Evolutionary conservation across 2,888 invertebrate genomes (phyloP).

Genomic region (Drosophila peninsularis): DNA sequence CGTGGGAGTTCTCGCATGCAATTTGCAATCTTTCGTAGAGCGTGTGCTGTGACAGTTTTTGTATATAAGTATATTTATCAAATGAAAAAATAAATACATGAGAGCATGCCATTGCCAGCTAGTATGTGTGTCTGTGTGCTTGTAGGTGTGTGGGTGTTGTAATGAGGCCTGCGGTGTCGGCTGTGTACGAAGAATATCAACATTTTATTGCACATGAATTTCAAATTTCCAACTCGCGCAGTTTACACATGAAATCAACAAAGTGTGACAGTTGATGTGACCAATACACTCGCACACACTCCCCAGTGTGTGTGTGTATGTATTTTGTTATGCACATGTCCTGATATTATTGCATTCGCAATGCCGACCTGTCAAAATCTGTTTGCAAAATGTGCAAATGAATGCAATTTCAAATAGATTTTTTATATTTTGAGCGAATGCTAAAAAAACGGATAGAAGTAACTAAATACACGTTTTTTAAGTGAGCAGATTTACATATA

Average conservation of each 20-base stretch:
- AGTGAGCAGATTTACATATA: neutral
- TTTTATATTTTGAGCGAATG: slow-evolving; percentile 7
- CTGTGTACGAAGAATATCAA: slow-evolving; percentile 40
- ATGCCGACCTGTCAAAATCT: slow-evolving; percentile 41
- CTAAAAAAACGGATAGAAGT: neutral
- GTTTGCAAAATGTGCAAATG: slow-evolving; percentile 42
- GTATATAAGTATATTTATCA: slow-evolving; percentile 64
- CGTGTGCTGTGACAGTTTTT: slow-evolving; percentile 57
- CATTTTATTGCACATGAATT: slow-evolving; percentile 65
- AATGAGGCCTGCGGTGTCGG: slow-evolving; percentile 46
- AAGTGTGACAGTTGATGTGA: slow-evolving; percentile 46
- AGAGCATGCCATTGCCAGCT: slow-evolving; percentile 20
- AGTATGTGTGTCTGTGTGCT: slow-evolving; percentile 8
- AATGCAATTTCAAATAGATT: slow-evolving; percentile 39
- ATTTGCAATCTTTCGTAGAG: slow-evolving; percentile 66
- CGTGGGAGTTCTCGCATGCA: slow-evolving; percentile 64
- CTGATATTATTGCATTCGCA: slow-evolving; percentile 42
- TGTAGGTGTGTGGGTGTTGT: slow-evolving; percentile 19
- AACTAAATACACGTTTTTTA: neutral
- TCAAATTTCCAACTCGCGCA: slow-evolving; percentile 42
- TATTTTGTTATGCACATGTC: slow-evolving; percentile 22
- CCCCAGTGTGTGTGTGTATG: neutral
- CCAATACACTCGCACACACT: slow-evolving; percentile 14
- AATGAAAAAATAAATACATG: slow-evolving; percentile 60
- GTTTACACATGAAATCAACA: slow-evolving; percentile 46